Percentiles rank a stretch among this genome's conserved stretches.
phyloP scores from a whole-genome alignment of 2,113 vertebrate species.

The Myotis brandtii region DNA sequence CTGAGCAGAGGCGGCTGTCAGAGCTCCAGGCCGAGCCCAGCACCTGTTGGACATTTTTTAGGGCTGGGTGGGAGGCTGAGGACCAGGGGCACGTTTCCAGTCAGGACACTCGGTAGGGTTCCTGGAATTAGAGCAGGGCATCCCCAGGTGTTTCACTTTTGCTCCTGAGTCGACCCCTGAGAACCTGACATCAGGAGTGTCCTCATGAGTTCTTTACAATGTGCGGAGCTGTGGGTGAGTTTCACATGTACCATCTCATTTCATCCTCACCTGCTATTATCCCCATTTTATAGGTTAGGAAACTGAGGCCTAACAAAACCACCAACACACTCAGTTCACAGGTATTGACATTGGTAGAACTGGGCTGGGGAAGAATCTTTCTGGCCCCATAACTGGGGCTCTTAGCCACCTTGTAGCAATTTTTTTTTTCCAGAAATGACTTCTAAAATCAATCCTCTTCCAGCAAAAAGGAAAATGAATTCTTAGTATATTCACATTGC shows the following conservation, averaged over 20 bases:
- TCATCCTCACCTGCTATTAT: not conserved
- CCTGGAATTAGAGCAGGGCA: not conserved
- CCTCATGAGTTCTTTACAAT: not conserved
- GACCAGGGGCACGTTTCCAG: not conserved
- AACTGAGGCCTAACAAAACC: not conserved
- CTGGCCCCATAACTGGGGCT: not conserved
- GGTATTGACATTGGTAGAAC: not conserved
- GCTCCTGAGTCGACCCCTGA: accelerated
- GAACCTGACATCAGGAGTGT: accelerated
- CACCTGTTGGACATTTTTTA: not conserved
- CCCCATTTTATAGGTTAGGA: not conserved
- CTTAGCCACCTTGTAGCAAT: too few relatives aligned
- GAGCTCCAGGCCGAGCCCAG: not conserved
- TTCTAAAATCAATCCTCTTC: not conserved
- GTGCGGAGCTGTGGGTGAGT: not conserved
- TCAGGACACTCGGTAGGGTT: too few relatives aligned
- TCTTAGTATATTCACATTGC: not conserved
- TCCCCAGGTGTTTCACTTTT: not conserved
- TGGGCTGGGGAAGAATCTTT: not conserved
- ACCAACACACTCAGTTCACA: not conserved
- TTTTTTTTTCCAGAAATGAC: not conserved
- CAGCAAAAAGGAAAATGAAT: not conserved
- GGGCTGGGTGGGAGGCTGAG: not conserved
- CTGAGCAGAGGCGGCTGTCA: not conserved
- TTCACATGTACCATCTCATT: not conserved